Evolutionary conservation across 92 coral and sea anemone species (phyloP), one percentile per base, ranked within the genome.

Genomic region (Desmophyllum pertusum): DNA sequence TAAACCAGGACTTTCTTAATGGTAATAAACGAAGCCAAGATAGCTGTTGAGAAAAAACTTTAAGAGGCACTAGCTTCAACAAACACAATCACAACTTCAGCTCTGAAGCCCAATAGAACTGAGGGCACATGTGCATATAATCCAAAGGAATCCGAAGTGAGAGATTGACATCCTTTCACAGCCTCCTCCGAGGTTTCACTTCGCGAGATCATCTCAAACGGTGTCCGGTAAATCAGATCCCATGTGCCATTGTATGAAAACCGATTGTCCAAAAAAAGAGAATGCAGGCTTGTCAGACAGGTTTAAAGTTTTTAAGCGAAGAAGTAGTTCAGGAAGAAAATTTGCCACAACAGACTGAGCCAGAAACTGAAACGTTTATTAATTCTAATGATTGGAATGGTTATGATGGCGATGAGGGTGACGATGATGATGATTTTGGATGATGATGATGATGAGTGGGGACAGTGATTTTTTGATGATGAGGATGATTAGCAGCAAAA

Each of bases 181-280:
- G 29, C 86, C 86, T 71, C 86, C 86, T 2, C 85, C 78, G 19
- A 57, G 78, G 21, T 29, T 72, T 21, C 71, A 29, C 3, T 14
- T 0, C n/a, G 6, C 29, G 31, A 31, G 84, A 80, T 52, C 48
- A 25, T 33, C 42, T 46, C 3, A 68, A 70, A 30, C 70, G 48
- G 42, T 0, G 9, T 9, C 83, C 84, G 80, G 89, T 59, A 80
- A 86, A 11, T 86, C 95, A 65, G 88, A 88, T 41, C 97, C 93
- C 42, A 27, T 88, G n/a, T n/a, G 45, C 91, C 94, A 7, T 18
- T 79, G 35, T 84, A 78, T 82, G 81, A 25, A 38, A 72, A 79
- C n/a, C 46, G 70, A 70, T 17, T 86, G 36, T 43, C 90, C 27
- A n/a, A n/a, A n/a, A n/a, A n/a, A n/a, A n/a, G n/a, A 62, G 75